Conservation (phyloP, 2,888 invertebrate species). For the Prenolepis imparis region DNA sequence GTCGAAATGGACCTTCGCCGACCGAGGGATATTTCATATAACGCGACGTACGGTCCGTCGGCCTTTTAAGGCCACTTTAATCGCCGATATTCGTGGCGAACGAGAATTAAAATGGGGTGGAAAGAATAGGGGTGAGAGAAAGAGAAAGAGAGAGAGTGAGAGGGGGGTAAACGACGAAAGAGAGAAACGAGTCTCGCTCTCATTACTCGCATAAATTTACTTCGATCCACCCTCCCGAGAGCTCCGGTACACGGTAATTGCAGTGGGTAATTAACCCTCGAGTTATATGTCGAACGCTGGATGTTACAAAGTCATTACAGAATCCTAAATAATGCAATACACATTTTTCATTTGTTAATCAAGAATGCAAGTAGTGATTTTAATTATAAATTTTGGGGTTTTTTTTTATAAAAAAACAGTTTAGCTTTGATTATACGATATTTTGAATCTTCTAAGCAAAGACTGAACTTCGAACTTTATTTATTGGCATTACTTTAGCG, state of each 20-base stretch:
- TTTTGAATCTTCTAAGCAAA: not conserved
- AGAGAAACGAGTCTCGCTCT: slow-evolving; percentile 24
- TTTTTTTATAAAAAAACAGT: not conserved
- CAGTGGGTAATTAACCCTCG: slow-evolving; percentile 43
- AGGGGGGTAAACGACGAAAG: too few species aligned
- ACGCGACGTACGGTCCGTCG: slow-evolving; percentile 54
- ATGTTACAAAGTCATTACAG: not conserved
- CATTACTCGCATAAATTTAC: slow-evolving; percentile 48
- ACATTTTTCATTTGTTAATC: not conserved
- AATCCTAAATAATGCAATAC: slow-evolving; percentile 16
- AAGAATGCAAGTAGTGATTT: not conserved
- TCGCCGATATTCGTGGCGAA: slow-evolving; percentile 61
- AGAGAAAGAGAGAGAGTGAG: slow-evolving; percentile 27
- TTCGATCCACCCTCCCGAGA: slow-evolving; percentile 43
- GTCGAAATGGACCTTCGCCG: slow-evolving; percentile 71
- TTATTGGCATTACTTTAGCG: not conserved
- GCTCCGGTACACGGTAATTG: slow-evolving; percentile 40
- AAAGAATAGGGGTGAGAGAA: slow-evolving; percentile 23
- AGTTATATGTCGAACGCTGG: slow-evolving; percentile 16
- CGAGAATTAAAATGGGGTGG: slow-evolving; percentile 59
- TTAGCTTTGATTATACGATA: not conserved
- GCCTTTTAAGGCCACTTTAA: slow-evolving; percentile 68
- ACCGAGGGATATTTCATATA: slow-evolving; percentile 62
- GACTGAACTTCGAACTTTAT: not conserved
- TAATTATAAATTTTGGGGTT: not conserved